phyloP scores from a whole-genome alignment of 2,888 invertebrate genomes.

The Galerucella nymphaeae region DNA sequence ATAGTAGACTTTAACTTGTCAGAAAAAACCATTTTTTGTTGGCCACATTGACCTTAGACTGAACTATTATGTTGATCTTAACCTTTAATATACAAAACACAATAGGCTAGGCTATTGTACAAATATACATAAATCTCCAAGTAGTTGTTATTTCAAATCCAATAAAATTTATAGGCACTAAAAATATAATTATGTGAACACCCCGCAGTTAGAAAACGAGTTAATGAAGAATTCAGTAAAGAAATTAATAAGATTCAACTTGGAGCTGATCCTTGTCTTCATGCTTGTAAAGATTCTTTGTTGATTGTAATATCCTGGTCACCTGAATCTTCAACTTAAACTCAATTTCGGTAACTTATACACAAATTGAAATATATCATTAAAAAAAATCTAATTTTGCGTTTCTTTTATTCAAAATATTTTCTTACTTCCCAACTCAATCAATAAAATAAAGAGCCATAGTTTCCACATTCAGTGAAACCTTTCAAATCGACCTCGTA shows the following conservation, averaged over 20 bases:
- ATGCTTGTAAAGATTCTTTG: constrained; percentile 49
- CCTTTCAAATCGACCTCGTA: too few relatives aligned
- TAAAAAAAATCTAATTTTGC: not conserved
- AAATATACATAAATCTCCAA: too few relatives aligned
- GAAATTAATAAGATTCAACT: constrained; percentile 48
- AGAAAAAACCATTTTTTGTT: too few relatives aligned
- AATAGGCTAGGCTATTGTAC: too few relatives aligned
- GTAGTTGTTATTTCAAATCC: too few relatives aligned
- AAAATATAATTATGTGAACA: constrained; percentile 55
- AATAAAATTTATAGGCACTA: constrained; percentile 49
- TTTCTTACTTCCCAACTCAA: too few relatives aligned
- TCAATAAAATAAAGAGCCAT: too few relatives aligned
- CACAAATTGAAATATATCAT: constrained; percentile 2
- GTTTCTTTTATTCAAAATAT: not conserved
- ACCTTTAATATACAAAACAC: too few relatives aligned
- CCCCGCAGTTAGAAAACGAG: constrained; percentile 50
- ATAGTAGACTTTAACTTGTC: too few relatives aligned
- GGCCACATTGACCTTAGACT: too few relatives aligned
- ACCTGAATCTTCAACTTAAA: not conserved
- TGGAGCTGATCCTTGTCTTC: constrained; percentile 46
- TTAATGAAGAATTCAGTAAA: constrained; percentile 48
- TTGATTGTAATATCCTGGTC: constrained; percentile 52
- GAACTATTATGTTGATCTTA: too few relatives aligned
- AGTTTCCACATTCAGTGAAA: too few relatives aligned
- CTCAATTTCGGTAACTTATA: not conserved